phyloP scores from a whole-genome alignment of 2,888 invertebrate genomes.

The Bugulina stolonifera region DNA sequence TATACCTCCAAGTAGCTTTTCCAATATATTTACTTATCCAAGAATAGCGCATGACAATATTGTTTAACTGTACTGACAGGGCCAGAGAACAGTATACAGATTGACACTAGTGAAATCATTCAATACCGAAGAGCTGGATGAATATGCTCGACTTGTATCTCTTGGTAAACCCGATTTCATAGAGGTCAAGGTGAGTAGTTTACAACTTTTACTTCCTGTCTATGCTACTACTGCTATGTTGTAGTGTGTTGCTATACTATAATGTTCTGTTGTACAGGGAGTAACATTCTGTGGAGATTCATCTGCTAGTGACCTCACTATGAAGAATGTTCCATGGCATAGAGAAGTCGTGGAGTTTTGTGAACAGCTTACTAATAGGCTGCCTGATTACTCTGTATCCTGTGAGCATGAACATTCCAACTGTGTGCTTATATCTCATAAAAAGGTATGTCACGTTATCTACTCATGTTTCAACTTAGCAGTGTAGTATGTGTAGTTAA shows the following conservation, averaged over 20 bases:
- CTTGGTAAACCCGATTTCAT: constrained; percentile 60
- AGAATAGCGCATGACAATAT: no score
- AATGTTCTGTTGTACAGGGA: constrained; percentile 52
- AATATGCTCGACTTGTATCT: constrained; percentile 57
- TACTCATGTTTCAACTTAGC: no score
- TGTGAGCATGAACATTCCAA: constrained; percentile 62
- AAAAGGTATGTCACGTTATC: constrained; percentile 54
- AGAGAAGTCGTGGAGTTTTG: constrained; percentile 58
- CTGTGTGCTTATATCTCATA: constrained; percentile 58
- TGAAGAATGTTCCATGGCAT: constrained; percentile 62
- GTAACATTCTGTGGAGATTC: constrained; percentile 61
- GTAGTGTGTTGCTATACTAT: neutral
- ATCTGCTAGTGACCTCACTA: constrained; percentile 56
- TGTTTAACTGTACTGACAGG: constrained; percentile 36
- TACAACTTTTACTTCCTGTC: neutral
- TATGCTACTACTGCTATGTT: neutral
- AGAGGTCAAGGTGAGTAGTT: constrained; percentile 57
- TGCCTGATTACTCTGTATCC: constrained; percentile 58
- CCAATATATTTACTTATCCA: no score
- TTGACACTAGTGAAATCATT: constrained; percentile 59
- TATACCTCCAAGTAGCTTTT: no score
- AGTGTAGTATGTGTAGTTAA: no score
- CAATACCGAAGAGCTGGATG: constrained; percentile 58
- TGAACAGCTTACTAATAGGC: constrained; percentile 50
- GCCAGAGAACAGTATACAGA: constrained; percentile 60